Percentiles rank a stretch among this genome's conserved stretches.
Evolutionary conservation across 2,113 vertebrate species (phyloP).

Genomic region (Sigmodon hispidus): DNA sequence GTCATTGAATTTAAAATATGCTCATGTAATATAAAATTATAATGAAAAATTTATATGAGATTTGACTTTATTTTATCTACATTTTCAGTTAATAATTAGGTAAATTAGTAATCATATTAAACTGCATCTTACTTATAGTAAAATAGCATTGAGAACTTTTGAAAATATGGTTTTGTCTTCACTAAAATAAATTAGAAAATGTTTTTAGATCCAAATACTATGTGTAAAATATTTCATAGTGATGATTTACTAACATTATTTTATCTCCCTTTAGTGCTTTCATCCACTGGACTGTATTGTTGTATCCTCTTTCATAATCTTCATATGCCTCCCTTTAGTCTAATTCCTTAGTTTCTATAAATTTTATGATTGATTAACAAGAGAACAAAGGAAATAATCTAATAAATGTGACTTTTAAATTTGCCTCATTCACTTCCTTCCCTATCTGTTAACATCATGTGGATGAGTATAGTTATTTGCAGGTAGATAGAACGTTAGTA

Average conservation of each 20-base stretch:
- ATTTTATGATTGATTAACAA: not conserved
- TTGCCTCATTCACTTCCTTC: not conserved
- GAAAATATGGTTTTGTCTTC: not conserved
- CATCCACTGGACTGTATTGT: not conserved
- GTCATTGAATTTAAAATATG: slow-evolving; percentile 32
- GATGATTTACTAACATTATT: not conserved
- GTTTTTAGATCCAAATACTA: not conserved
- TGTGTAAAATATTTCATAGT: not conserved
- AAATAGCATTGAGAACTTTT: not conserved
- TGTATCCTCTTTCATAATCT: not conserved
- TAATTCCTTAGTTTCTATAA: not conserved
- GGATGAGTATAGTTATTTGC: not conserved
- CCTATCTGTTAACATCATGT: not conserved
- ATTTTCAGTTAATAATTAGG: slow-evolving; percentile 33
- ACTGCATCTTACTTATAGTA: not conserved
- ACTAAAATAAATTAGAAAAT: slow-evolving; percentile 28
- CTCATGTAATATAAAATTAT: not conserved
- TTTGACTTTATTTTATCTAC: slow-evolving; percentile 41
- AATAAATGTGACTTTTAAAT: not conserved
- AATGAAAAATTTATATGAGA: not conserved
- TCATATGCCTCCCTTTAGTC: not conserved
- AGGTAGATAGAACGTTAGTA: not conserved
- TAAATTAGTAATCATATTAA: slow-evolving; percentile 25
- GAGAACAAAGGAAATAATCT: not conserved
- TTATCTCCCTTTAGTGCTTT: not conserved